These are phyloP conservation scores for Gobio occitaniae DNA, from an alignment of 2,797 vertebrate genomes.

Conservation along the genomic window DNA sequence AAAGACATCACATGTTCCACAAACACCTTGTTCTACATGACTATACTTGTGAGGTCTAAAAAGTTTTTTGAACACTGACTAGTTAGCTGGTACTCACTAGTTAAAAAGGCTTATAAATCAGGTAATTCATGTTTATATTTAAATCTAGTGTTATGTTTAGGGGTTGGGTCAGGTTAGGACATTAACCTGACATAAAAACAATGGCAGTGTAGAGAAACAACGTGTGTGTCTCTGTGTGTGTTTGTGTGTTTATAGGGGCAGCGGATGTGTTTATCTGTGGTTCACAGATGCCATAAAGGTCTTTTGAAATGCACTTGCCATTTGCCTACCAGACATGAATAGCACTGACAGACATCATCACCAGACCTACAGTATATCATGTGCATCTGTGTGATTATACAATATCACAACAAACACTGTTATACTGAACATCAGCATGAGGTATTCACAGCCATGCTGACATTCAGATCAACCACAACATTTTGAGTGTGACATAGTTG, in stretches of 20 bases:
- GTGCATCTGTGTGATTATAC: not conserved
- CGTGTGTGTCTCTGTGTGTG: not conserved
- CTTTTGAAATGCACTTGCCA: not conserved
- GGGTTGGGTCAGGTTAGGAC: not conserved
- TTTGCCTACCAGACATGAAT: conserved; percentile 28
- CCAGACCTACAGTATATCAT: not conserved
- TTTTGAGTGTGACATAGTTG: not conserved
- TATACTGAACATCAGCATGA: conserved; percentile 25
- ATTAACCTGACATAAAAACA: not conserved
- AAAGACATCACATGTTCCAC: conserved; percentile 1
- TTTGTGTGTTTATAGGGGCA: conserved; percentile 30
- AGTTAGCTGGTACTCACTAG: not conserved
- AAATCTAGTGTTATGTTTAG: not conserved
- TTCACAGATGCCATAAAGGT: conserved; percentile 22
- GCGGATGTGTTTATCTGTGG: conserved; percentile 40
- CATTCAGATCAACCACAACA: not conserved
- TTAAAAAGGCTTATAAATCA: not conserved
- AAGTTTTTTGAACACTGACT: not conserved
- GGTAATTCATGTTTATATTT: not conserved
- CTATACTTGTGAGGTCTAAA: not conserved
- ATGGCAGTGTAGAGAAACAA: not conserved
- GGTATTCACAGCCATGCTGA: not conserved
- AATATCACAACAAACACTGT: not conserved
- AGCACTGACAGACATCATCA: conserved; percentile 29
- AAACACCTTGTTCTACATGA: not conserved